These are phyloP conservation scores for Onchidella celtica DNA, from an alignment of 2,888 invertebrate species.

Conservation along the genomic window DNA sequence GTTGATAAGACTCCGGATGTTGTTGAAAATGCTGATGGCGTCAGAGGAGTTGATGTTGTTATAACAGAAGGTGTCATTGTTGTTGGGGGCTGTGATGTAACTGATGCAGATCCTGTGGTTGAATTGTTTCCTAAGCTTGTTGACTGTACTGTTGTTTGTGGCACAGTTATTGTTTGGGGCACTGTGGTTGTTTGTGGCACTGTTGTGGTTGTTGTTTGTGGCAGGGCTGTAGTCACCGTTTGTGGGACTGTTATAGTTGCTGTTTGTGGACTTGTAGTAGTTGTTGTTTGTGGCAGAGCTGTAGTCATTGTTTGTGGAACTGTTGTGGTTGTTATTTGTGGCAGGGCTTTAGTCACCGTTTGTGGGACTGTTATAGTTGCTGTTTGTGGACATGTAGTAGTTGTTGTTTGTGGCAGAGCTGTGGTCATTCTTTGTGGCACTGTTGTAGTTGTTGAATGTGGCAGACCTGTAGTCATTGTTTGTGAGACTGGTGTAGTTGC, in stretches of 20 bases:
- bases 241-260: background rate
- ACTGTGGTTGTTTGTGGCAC: constrained; percentile 16
- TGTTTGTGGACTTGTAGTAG: constrained; percentile 7
- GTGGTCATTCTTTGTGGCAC: background rate
- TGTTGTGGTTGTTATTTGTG: background rate
- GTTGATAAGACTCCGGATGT: background rate
- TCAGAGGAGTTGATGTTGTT: background rate
- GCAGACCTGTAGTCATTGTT: background rate
- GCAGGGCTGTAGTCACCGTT: background rate
- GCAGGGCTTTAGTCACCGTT: background rate
- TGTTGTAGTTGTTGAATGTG: background rate
- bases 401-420: background rate
- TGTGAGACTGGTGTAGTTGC: background rate
- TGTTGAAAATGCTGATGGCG: background rate
- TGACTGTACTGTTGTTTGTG: background rate
- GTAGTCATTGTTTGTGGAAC: background rate
- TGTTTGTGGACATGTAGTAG: background rate
- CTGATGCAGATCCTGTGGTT: background rate
- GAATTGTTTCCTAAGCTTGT: background rate
- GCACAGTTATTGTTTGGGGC: background rate
- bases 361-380: background rate
- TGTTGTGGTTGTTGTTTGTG: constrained; percentile 20
- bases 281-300: background rate
- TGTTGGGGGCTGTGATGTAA: background rate
- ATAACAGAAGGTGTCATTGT: background rate